phyloP scores from a whole-genome alignment of 1,140 invertebrate species.

The Parasteatoda tepidariorum region DNA sequence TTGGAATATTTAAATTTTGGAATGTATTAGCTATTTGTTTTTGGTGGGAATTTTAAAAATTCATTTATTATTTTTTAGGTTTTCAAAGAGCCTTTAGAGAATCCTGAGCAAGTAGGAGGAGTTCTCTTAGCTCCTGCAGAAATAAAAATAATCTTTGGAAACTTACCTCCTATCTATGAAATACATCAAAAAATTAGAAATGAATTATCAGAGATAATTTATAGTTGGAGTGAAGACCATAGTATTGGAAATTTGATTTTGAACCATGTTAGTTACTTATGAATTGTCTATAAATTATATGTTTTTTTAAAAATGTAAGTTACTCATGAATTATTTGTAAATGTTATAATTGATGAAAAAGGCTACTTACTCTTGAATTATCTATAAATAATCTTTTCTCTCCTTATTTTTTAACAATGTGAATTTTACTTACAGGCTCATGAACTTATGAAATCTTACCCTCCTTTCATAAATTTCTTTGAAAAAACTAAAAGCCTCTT shows the following conservation, averaged over 20 bases:
- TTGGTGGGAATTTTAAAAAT: no score
- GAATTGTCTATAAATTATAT: neutral
- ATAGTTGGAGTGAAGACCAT: slow-evolving; percentile 85
- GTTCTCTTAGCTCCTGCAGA: slow-evolving; percentile 89
- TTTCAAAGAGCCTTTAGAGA: slow-evolving; percentile 93
- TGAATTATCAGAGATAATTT: slow-evolving; percentile 76
- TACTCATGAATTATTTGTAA: neutral
- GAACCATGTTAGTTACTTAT: slow-evolving; percentile 74
- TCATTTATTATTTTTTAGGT: no score
- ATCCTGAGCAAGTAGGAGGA: slow-evolving; percentile 80
- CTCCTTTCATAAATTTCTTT: slow-evolving; percentile 97
- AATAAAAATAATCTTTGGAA: slow-evolving; percentile 95
- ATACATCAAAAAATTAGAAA: slow-evolving; percentile 88
- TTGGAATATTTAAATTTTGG: no score
- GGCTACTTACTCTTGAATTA: slow-evolving; percentile 7
- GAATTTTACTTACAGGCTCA: slow-evolving; percentile 68
- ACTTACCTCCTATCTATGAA: slow-evolving; percentile 92
- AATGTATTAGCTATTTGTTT: no score
- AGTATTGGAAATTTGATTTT: slow-evolving; percentile 89
- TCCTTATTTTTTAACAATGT: slow-evolving; percentile 48
- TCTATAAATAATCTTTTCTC: slow-evolving; percentile 1
- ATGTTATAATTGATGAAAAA: slow-evolving; percentile 52
- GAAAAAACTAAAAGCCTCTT: slow-evolving; percentile 96
- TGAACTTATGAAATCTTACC: slow-evolving; percentile 88
- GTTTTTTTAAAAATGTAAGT: neutral